phyloP scores from a whole-genome alignment of 2,888 invertebrate species.

The Syritta pipiens region DNA sequence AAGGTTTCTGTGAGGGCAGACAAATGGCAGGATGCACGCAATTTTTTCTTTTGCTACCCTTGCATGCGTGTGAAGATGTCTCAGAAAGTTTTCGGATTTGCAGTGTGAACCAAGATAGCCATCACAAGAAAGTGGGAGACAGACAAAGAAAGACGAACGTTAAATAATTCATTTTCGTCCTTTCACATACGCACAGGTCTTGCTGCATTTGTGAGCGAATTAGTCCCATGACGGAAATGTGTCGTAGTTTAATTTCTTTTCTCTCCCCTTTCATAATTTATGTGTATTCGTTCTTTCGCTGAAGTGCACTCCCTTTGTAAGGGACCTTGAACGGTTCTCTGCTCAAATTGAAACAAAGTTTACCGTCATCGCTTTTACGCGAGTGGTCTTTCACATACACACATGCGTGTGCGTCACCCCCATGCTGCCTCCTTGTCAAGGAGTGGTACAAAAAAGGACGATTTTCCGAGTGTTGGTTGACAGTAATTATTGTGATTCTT shows the following conservation, averaged over 20 bases:
- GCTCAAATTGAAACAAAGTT: constrained; percentile 42
- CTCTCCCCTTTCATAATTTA: neutral
- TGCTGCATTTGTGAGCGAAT: neutral
- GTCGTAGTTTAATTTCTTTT: neutral
- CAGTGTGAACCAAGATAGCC: constrained; percentile 23
- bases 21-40: neutral
- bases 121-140: neutral
- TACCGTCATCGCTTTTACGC: constrained; percentile 10
- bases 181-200: too few species aligned
- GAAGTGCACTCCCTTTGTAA: constrained; percentile 59
- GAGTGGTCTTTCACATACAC: neutral
- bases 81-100: constrained; percentile 6
- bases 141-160: neutral
- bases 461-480: neutral
- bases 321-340: constrained; percentile 60
- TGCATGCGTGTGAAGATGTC: neutral
- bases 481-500: neutral
- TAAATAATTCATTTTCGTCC: constrained; percentile 7
- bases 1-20: neutral
- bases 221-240: constrained; percentile 12
- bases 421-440: neutral
- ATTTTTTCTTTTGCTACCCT: neutral
- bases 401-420: too few species aligned
- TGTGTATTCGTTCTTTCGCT: constrained; percentile 29
- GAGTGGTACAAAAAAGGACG: neutral